Evolutionary conservation across 2,888 invertebrate species (phyloP).

Genomic region (Dromius quadrimaculatus): DNA sequence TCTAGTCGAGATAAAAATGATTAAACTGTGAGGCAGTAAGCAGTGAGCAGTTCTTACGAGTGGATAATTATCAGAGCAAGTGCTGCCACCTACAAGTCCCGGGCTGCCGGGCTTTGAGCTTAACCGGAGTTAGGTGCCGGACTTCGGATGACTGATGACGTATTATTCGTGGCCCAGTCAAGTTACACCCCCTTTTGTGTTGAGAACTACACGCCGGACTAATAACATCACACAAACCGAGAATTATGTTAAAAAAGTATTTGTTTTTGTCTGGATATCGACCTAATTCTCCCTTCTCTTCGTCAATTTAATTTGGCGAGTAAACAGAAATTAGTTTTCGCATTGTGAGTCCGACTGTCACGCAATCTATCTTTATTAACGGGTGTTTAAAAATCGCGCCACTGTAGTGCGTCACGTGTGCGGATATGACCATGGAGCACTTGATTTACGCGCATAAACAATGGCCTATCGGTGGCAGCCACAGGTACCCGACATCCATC

Average conservation of each 20-base stretch:
- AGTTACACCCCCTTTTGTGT: slow-evolving; percentile 60
- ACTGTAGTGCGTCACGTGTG: slow-evolving; percentile 21
- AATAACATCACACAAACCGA: too few relatives aligned
- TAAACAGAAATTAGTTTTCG: slow-evolving; percentile 27
- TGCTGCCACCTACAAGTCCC: slow-evolving; percentile 11
- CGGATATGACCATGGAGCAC: slow-evolving; percentile 40
- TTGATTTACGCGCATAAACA: slow-evolving; percentile 51
- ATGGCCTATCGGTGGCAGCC: slow-evolving; percentile 47
- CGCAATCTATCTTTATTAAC: slow-evolving; percentile 37
- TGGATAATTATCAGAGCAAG: slow-evolving; percentile 39
- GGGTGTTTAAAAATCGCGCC: slow-evolving; percentile 26
- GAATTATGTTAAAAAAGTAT: too few relatives aligned
- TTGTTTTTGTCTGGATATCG: not conserved
- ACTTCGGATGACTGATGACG: slow-evolving; percentile 65
- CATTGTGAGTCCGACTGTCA: slow-evolving; percentile 3
- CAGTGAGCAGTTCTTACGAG: slow-evolving; percentile 36
- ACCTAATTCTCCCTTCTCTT: not conserved
- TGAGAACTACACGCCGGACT: slow-evolving; percentile 57
- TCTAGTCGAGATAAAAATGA: slow-evolving; percentile 44
- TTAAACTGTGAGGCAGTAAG: slow-evolving; percentile 42
- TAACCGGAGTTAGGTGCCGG: slow-evolving; percentile 57
- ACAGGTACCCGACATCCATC: slow-evolving; percentile 49
- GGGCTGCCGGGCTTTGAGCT: slow-evolving; percentile 39
- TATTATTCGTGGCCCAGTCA: slow-evolving; percentile 61
- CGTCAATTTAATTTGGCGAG: slow-evolving; percentile 27